Evolutionary conservation across 30 jellyfish, hydroid and myxozoan species (phyloP), one percentile per base, ranked within the genome.

Genomic region (Pelagia noctiluca): DNA sequence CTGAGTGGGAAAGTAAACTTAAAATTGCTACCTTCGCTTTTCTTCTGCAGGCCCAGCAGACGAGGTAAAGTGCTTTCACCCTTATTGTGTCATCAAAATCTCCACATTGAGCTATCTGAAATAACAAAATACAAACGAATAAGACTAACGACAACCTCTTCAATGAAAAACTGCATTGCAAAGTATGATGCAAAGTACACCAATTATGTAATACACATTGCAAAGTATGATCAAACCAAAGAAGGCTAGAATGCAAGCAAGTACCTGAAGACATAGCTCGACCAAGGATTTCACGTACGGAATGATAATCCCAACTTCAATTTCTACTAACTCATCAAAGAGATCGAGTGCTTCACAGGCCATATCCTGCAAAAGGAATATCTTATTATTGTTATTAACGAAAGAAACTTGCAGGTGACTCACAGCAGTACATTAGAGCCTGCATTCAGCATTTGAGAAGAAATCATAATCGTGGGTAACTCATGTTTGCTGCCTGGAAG

Each of bases 1-100:
- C n/a, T n/a, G n/a, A n/a, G n/a, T n/a, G n/a, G n/a, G n/a, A n/a
- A n/a, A n/a, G n/a, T n/a, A n/a, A n/a, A n/a, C n/a, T n/a, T n/a
- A n/a, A n/a, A n/a, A 32, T 31, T 11, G 12, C 23, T 70, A 91
- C 98, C 98, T 91, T 91, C 52, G 96, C 92, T 57, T 91, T 91
- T 25, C 96, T 71, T 49, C 98, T 50, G 84, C 98, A 91, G 0
- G 96, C 98, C 98, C 98, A 91, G 76, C 98, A 91, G 35, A 91
- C 82, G 13, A 91, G 74, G 50, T 91, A 91, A 21, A 91, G 92
- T 1, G 96, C 95, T 61, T 91, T 91, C 23, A 91, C 90, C 42
- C 98, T 63, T 11, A 91, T 53, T 25, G 94, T 72, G 29, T 91
- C 98, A 2, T 78, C 88, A 54, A 86, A 72, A 22, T 85, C 93